Percentiles rank a stretch among this genome's conserved stretches.
These are phyloP conservation scores for Epizoanthus fatuus DNA, from an alignment of 92 coral and sea anemone species.

Conservation along the genomic window DNA sequence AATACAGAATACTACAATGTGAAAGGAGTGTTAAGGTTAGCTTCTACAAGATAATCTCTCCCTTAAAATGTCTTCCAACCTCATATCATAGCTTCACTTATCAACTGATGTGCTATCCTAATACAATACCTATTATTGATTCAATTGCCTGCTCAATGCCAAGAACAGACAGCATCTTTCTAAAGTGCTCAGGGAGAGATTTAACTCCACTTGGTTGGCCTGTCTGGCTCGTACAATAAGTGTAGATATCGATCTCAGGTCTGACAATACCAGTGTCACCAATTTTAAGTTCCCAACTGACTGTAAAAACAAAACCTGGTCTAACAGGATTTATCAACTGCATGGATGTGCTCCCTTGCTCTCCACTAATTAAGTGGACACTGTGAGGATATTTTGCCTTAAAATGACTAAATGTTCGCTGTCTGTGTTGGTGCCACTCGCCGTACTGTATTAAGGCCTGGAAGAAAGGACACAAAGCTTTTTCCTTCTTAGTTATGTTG, in stretches of 20 bases:
- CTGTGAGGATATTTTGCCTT: constrained; percentile 78
- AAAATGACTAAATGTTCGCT: constrained; percentile 85
- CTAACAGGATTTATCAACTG: constrained; percentile 66
- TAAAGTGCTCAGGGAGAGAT: constrained; percentile 80
- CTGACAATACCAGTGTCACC: constrained; percentile 57
- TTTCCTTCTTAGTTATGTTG: constrained; percentile 62
- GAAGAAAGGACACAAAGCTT: constrained; percentile 78
- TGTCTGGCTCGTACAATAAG: constrained; percentile 12
- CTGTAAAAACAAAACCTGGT: constrained; percentile 67
- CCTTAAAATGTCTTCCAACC: too few relatives aligned
- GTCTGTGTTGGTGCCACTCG: constrained; percentile 74
- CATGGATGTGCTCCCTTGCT: constrained; percentile 65
- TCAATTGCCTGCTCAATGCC: constrained; percentile 97
- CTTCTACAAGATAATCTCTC: too few relatives aligned
- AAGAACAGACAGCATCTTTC: constrained; percentile 74
- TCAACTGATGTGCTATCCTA: not conserved
- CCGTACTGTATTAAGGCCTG: constrained; percentile 76
- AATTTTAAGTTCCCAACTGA: constrained; percentile 80
- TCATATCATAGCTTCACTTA: not conserved
- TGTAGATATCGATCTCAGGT: constrained; percentile 75
- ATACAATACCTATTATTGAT: constrained; percentile 50
- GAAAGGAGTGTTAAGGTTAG: too few relatives aligned
- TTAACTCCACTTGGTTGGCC: constrained; percentile 44
- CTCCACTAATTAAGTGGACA: constrained; percentile 57
- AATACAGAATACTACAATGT: too few relatives aligned